A percentile compares a stretch with the other conserved stretches of the same genome.
Evolutionary conservation across 1,140 invertebrate genomes (phyloP).

Genomic region (Pseudomyrmex gracilis): DNA sequence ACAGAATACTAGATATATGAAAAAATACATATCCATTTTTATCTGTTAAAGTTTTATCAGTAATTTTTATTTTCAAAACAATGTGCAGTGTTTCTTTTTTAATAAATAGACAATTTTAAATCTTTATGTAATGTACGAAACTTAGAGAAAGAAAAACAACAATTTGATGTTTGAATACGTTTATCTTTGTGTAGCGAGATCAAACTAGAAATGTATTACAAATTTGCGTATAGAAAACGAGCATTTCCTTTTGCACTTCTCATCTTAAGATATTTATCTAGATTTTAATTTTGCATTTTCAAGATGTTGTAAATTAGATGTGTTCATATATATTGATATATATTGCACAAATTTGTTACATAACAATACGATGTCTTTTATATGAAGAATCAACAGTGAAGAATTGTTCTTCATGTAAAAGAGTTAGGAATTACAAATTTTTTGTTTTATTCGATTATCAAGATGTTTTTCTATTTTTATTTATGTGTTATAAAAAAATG

Average conservation of each 20-base stretch:
- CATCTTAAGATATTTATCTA: not conserved
- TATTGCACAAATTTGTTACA: not conserved
- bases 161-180: not conserved
- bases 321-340: not conserved
- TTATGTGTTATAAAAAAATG: slow-evolving; percentile 9
- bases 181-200: not conserved
- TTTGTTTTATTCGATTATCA: not conserved
- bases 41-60: not conserved
- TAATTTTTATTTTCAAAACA: not conserved
- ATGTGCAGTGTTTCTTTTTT: not conserved
- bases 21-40: not conserved
- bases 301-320: not conserved
- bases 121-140: too few species aligned
- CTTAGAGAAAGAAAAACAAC: too few species aligned
- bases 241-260: not conserved
- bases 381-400: not conserved
- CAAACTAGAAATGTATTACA: too few species aligned
- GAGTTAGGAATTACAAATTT: not conserved
- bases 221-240: too few species aligned
- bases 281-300: not conserved
- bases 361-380: not conserved
- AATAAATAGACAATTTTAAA: not conserved
- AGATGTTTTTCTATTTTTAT: too few species aligned
- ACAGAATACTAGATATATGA: not conserved
- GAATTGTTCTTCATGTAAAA: not conserved